Percentiles rank a stretch among this genome's conserved stretches.
These are phyloP conservation scores for Arenicola marina DNA, from an alignment of 2,888 invertebrate species.

Conservation along the genomic window DNA sequence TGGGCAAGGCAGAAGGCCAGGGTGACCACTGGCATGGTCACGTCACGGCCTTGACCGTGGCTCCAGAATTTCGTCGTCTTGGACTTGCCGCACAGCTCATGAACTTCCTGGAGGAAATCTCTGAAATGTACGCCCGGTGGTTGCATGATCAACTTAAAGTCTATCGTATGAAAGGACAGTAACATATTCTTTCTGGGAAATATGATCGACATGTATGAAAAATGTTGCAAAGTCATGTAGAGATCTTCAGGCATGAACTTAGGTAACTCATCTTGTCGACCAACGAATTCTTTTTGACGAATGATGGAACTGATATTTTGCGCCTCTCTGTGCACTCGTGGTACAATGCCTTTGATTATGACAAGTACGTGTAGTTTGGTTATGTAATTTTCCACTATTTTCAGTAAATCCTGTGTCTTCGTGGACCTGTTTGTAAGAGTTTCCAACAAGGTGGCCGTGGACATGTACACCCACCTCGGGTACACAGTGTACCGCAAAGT, in stretches of 20 bases:
- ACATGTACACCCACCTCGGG: conserved; percentile 94
- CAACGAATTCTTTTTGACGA: no score
- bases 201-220: background rate
- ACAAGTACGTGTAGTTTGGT: no score
- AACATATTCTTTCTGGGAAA: background rate
- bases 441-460: conserved; percentile 95
- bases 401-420: conserved; percentile 92
- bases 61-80: conserved; percentile 88
- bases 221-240: background rate
- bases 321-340: no score
- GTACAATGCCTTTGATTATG: no score
- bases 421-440: conserved; percentile 98
- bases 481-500: conserved; percentile 96
- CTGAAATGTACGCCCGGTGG: conserved; percentile 76
- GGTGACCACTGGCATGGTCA: conserved; percentile 99
- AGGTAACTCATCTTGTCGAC: no score
- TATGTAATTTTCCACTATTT: no score
- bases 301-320: no score
- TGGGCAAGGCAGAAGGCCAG: conserved; percentile 98
- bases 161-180: no score
- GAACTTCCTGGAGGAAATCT: conserved; percentile 92
- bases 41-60: conserved; percentile 96
- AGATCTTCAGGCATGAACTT: no score
- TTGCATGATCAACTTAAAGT: no score
- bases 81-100: conserved; percentile 92